Evolutionary conservation across 1,140 invertebrate species (phyloP), one percentile per base, ranked within the genome.

Genomic region (Coenobita brevimanus): DNA sequence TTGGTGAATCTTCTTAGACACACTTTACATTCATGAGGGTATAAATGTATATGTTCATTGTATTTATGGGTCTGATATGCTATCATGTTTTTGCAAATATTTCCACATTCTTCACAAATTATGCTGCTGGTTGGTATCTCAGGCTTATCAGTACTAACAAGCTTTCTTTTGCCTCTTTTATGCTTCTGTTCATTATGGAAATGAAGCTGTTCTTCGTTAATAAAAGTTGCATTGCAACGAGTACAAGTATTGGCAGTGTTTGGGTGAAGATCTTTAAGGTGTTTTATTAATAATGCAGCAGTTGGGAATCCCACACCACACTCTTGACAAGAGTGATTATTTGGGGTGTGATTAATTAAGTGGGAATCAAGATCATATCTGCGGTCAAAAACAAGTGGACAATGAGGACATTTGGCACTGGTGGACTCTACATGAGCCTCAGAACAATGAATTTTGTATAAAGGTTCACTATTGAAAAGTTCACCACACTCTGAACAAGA

Each of bases 31-130:
- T 88, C 86, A 76, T 62, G 60, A 21, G 86, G 86, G 41, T 75
- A 88, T 46, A 88, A 33, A 69, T 88, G 80, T n/a, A 88, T 82
- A 27, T 88, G 86, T 43, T 88, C 86, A 60, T 76, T 88, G 30
- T 88, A 88, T 38, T 75, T 82, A 54, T 88, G 86, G 50, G 36
- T 88, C 36, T 88, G 86, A 78, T 88, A 88, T 36, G 86, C 79
- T 27, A 88, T 64, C 69, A 88, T 88, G 30, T 75, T 82, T 43
- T 60, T 73, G 64, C 86, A 88, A 6, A 88, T 36, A 27, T 88
- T 82, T 24, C 86, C 79, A 88, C 86, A 88, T n/a, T 88, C 86
- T 43, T 75, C 62, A 76, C 86, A 88, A 3, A 88, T 24, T 75
- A 88, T 46, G 46, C 57, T 76, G 54, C 60, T 82, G 24, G 43